These are phyloP conservation scores for Antheraea assamensis DNA, from an alignment of 2,888 invertebrate genomes.

Conservation along the genomic window DNA sequence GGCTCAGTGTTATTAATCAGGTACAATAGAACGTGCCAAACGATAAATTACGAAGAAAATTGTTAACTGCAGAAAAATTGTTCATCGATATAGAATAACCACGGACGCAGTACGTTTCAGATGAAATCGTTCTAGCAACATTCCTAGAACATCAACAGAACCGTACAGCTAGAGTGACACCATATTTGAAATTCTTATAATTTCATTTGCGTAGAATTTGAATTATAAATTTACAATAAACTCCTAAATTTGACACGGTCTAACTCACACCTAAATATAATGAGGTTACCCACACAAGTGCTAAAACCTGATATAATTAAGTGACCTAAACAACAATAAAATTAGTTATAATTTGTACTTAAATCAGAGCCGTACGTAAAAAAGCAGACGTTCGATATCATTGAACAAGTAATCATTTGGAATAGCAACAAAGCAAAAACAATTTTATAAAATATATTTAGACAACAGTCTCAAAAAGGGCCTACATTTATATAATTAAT, in stretches of 20 bases:
- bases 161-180: conserved; percentile 27
- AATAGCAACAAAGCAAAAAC: conserved; percentile 72
- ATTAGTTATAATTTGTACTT: conserved; percentile 81
- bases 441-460: conserved; percentile 74
- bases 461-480: conserved; percentile 76
- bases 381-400: conserved; percentile 57
- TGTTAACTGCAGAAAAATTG: conserved; percentile 20
- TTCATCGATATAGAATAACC: conserved; percentile 1
- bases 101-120: conserved; percentile 23
- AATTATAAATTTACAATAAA: conserved; percentile 27
- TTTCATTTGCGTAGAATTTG: conserved; percentile 9
- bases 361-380: conserved; percentile 74
- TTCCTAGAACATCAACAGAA: conserved; percentile 34
- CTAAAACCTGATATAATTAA: conserved; percentile 61
- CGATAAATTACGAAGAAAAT: conserved; percentile 33
- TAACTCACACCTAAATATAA: conserved; percentile 59
- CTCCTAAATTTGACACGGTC: conserved; percentile 59
- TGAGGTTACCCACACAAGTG: conserved; percentile 57
- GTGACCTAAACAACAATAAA: conserved; percentile 78
- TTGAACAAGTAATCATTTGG: conserved; percentile 53
- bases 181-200: conserved; percentile 30
- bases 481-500: conserved; percentile 61
- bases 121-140: conserved; percentile 23
- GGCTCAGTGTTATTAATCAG: conserved; percentile 64
- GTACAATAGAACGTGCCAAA: conserved; percentile 71